Conservation (phyloP, 2,888 invertebrate genomes). For the Poecilobothrus nobilitatus region DNA sequence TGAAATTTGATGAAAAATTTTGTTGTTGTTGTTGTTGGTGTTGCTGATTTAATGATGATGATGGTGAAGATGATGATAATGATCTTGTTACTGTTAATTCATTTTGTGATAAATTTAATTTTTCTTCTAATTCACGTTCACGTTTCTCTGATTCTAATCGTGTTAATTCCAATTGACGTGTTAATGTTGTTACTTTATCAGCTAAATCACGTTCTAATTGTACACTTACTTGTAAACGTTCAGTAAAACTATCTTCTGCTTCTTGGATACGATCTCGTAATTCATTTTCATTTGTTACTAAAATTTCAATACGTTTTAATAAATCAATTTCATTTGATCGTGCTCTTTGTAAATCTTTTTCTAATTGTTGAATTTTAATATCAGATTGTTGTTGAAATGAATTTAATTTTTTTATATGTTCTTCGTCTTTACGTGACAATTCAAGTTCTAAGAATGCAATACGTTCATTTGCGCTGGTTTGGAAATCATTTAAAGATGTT, state of each 20-base stretch:
- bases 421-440: conserved; percentile 32
- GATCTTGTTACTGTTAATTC: conserved; percentile 34
- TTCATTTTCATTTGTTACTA: conserved; percentile 32
- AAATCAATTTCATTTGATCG: conserved; percentile 37
- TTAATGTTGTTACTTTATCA: conserved; percentile 35
- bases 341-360: conserved; percentile 42
- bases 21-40: neutral
- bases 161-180: conserved; percentile 34
- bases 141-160: conserved; percentile 33
- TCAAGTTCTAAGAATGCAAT: conserved; percentile 33
- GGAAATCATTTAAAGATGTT: conserved; percentile 46
- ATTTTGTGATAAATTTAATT: conserved; percentile 37
- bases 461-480: conserved; percentile 34
- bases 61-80: conserved; percentile 16
- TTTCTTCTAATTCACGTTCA: conserved; percentile 39
- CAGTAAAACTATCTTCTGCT: conserved; percentile 32
- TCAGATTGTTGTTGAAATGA: conserved; percentile 32
- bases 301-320: conserved; percentile 29
- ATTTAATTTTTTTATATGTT: conserved; percentile 32
- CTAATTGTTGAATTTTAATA: conserved; percentile 32
- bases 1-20: too few species aligned
- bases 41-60: neutral
- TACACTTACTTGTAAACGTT: conserved; percentile 29
- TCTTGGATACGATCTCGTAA: conserved; percentile 31
- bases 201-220: conserved; percentile 35